Evolutionary conservation across 2,797 vertebrate species (phyloP), one percentile per base, ranked within the genome.

Genomic region (Enteromius anoplus): DNA sequence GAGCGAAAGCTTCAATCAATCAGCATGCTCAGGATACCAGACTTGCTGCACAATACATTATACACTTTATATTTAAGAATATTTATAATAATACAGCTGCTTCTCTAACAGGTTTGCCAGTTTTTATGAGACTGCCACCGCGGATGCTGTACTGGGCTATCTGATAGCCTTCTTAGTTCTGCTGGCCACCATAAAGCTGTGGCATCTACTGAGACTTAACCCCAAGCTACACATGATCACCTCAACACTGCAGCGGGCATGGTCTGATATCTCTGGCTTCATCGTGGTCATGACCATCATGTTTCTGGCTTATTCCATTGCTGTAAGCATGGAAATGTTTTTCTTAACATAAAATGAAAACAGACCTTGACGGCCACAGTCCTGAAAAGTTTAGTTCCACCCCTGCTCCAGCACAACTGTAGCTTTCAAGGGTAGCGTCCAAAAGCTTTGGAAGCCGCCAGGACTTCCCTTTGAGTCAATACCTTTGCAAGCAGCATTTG

Each of bases 181-280:
- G 76, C 93, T 98, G 87, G 95, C 96, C 85, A 98, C 96, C 1
- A 90, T 98, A 90, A 99, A 99, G 88, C 92, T 99, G 88, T 99
- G 97, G 97, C 97, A 98, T 88, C 95, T 99, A 85, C 92, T 99
- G 92, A 96, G 97, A 88, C 91, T 99, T 85, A 99, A 99, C 89
- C 96, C 97, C 66, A 97, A 98, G 87, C 92, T 98, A 76, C 96
- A 97, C 92, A 95, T 97, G 96, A 98, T 99, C 92, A 98, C 96
- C 14, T 95, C 96, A 21, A 96, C 97, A 0, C 93, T 99, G 53
- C 91, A 93, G 90, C 92, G 95, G 72, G 97, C 97, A 51, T 98
- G 97, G 97, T 95, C 95, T 4, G 97, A 99, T 91, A 97, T 99
- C 91, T 97, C 96, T 37, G 97, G 97, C 87, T 99, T 99, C 91